Conservation (phyloP, 2,888 invertebrate species). For the Rhimphoctona megacephalus region DNA sequence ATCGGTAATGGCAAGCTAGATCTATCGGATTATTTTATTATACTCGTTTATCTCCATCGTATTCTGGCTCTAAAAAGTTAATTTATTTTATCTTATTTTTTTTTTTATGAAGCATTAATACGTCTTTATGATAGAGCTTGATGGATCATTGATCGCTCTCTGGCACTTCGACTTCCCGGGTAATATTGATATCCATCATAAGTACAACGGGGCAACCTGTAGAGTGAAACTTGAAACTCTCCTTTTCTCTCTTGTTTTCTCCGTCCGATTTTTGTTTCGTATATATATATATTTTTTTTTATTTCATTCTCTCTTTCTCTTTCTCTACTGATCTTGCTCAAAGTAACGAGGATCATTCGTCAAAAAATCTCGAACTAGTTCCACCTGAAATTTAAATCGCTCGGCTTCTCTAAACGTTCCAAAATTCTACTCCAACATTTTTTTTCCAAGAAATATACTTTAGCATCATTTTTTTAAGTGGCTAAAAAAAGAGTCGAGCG, state of each 20-base stretch:
- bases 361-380: conserved; percentile 53
- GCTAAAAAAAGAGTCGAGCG: conserved; percentile 12
- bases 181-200: conserved; percentile 70
- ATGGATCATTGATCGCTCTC: conserved; percentile 66
- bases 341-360: conserved; percentile 73
- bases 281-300: not conserved
- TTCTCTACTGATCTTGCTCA: conserved; percentile 67
- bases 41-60: conserved; percentile 53
- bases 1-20: conserved; percentile 50
- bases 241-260: conserved; percentile 24
- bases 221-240: conserved; percentile 36
- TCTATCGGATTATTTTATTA: conserved; percentile 54
- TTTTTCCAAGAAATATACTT: conserved; percentile 55
- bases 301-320: conserved; percentile 52
- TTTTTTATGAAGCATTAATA: conserved; percentile 64
- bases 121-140: conserved; percentile 66
- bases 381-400: conserved; percentile 51
- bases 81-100: conserved; percentile 3
- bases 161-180: conserved; percentile 61
- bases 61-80: conserved; percentile 8
- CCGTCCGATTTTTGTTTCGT: conserved; percentile 15
- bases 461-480: conserved; percentile 11
- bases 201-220: conserved; percentile 37
- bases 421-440: conserved; percentile 38
- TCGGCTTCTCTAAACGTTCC: conserved; percentile 34